Conservation (phyloP, 1,140 invertebrate species). For the Cryptotermes secundus region DNA sequence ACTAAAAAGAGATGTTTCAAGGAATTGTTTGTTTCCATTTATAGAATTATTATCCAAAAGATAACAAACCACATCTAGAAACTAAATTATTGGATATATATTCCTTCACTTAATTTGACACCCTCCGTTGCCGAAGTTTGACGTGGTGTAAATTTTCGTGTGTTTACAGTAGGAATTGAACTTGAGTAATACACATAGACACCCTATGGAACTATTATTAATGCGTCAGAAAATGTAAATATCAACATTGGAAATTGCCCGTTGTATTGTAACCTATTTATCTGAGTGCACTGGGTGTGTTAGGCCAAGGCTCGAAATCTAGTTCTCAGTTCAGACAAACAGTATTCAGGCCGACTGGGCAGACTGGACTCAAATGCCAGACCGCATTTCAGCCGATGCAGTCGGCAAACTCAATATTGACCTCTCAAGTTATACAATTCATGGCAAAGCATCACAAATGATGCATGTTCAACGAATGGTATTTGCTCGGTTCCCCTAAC, state of each 20-base stretch:
- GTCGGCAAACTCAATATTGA: constrained; percentile 19
- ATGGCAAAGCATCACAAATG: neutral
- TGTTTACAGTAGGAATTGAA: no score
- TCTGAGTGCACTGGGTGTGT: neutral
- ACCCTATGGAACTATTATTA: no score
- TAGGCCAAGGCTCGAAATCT: neutral
- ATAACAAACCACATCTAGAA: no score
- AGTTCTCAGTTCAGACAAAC: neutral
- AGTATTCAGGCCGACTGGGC: neutral
- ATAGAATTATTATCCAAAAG: no score
- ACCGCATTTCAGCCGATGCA: neutral
- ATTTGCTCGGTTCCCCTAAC: neutral
- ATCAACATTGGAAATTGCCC: neutral
- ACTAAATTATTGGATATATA: no score
- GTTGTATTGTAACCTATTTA: neutral
- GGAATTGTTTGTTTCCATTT: no score
- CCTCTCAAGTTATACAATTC: neutral
- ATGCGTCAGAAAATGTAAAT: no score
- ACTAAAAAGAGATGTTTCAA: no score
- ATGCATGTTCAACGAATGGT: neutral
- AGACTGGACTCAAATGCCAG: neutral
- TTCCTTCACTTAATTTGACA: no score
- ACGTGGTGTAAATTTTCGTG: no score
- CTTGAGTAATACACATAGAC: no score
- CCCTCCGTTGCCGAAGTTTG: no score